Conservation (phyloP, 2,888 invertebrate species). For the Caenorhabditis sp. region DNA sequence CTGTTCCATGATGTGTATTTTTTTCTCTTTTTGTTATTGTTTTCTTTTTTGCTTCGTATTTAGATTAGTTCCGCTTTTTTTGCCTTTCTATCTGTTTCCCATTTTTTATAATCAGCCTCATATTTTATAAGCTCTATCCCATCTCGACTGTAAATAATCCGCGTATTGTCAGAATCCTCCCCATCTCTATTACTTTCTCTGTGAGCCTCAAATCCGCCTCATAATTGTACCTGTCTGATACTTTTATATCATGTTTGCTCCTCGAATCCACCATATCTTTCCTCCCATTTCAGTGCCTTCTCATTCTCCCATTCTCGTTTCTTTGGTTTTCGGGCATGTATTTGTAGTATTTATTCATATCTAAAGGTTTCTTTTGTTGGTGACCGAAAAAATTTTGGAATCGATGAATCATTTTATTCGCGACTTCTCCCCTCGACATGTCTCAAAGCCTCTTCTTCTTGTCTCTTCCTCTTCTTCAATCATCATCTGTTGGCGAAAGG, state of each 20-base stretch:
- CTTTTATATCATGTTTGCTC: constrained; percentile 13
- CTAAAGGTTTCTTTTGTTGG: constrained; percentile 26
- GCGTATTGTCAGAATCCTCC: constrained; percentile 14
- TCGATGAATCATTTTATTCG: constrained; percentile 51
- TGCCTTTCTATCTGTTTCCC: background rate
- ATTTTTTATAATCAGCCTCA: constrained; percentile 28
- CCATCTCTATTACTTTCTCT: constrained; percentile 3
- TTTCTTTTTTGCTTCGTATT: constrained; percentile 1
- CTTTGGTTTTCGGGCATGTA: constrained; percentile 13
- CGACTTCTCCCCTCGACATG: constrained; percentile 10
- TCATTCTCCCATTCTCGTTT: constrained; percentile 2
- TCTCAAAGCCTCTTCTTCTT: constrained; percentile 25
- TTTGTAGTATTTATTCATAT: constrained; percentile 36
- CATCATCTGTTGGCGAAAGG: constrained; percentile 43
- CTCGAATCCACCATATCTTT: background rate
- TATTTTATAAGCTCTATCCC: constrained; percentile 16
- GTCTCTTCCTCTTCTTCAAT: constrained; percentile 4
- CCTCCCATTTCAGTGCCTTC: constrained; percentile 1
- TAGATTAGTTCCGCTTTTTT: constrained; percentile 5
- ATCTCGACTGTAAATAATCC: constrained; percentile 31
- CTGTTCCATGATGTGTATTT: constrained; percentile 52
- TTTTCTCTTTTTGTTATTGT: constrained; percentile 13
- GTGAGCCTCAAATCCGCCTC: background rate
- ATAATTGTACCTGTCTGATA: constrained; percentile 37
- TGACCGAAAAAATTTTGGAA: constrained; percentile 4